Percentiles rank a stretch among this genome's conserved stretches.
Evolutionary conservation across 2,888 invertebrate species (phyloP).

Genomic region (Craniophora ligustri): DNA sequence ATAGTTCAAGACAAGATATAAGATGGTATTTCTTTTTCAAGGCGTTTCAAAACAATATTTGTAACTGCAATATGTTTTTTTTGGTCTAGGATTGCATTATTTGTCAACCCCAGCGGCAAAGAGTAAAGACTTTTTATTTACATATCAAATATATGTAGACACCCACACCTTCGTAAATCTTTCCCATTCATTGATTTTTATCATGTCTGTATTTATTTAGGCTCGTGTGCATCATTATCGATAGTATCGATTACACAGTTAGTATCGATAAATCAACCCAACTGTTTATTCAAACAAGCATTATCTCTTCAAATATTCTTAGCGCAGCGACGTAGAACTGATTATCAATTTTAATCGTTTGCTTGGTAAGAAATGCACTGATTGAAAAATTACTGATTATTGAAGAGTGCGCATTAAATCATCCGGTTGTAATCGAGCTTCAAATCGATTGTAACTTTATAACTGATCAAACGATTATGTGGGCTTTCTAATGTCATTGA

Average conservation of each 20-base stretch:
- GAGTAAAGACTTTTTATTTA: conserved; percentile 24
- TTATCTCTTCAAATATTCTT: conserved; percentile 32
- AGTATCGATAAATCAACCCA: conserved; percentile 67
- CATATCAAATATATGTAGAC: conserved; percentile 31
- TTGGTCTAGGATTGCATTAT: conserved; percentile 1
- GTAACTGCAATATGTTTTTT: too few species aligned
- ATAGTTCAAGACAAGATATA: too few species aligned
- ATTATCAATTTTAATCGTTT: conserved; percentile 37
- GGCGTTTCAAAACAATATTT: too few species aligned
- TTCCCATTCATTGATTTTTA: conserved; percentile 54
- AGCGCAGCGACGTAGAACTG: conserved; percentile 29
- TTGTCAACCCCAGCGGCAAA: background rate
- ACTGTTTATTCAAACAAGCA: conserved; percentile 49
- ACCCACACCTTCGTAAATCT: conserved; percentile 54
- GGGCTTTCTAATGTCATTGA: conserved; percentile 46
- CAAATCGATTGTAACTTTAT: conserved; percentile 34
- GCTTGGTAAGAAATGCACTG: conserved; percentile 29
- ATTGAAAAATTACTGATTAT: conserved; percentile 55
- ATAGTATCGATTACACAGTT: conserved; percentile 67
- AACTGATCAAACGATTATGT: conserved; percentile 40
- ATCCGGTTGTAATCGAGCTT: conserved; percentile 35
- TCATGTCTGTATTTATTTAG: conserved; percentile 67
- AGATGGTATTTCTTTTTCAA: too few species aligned
- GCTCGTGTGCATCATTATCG: conserved; percentile 68
- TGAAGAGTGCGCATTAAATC: conserved; percentile 38